These are phyloP conservation scores for Pipistrellus nathusii DNA, from an alignment of 2,797 vertebrate genomes.

Conservation along the genomic window DNA sequence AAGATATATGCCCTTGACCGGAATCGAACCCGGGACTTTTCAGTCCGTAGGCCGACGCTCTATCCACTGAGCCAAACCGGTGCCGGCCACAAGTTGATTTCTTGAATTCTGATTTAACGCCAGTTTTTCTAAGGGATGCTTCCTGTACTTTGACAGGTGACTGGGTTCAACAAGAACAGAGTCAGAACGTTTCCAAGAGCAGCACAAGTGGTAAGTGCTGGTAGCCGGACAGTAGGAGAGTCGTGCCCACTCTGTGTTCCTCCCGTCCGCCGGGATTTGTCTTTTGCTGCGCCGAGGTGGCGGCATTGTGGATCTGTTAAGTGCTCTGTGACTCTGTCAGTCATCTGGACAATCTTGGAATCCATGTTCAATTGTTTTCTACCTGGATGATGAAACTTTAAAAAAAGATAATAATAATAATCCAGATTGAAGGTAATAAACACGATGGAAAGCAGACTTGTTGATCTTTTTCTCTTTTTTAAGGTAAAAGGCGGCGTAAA, in stretches of 20 bases:
- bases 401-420: too few relatives aligned
- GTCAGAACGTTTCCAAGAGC: conserved; percentile 85
- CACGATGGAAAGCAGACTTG: neutral
- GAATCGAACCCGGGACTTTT: too few relatives aligned
- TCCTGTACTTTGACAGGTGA: conserved; percentile 85
- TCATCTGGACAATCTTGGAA: neutral
- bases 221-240: neutral
- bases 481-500: conserved; percentile 81
- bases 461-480: neutral
- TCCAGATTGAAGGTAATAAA: neutral
- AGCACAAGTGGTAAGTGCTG: conserved; percentile 83
- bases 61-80: too few relatives aligned
- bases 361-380: neutral
- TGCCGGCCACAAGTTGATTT: neutral
- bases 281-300: neutral
- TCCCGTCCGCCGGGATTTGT: neutral
- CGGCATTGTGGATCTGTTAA: neutral
- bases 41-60: too few relatives aligned
- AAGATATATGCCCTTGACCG: too few relatives aligned
- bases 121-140: neutral
- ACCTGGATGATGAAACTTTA: neutral
- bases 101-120: neutral
- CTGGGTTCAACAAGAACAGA: conserved; percentile 87
- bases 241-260: neutral
- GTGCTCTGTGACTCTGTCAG: neutral